Conservation (phyloP, 2,888 invertebrate genomes). For the Seira musarum region DNA sequence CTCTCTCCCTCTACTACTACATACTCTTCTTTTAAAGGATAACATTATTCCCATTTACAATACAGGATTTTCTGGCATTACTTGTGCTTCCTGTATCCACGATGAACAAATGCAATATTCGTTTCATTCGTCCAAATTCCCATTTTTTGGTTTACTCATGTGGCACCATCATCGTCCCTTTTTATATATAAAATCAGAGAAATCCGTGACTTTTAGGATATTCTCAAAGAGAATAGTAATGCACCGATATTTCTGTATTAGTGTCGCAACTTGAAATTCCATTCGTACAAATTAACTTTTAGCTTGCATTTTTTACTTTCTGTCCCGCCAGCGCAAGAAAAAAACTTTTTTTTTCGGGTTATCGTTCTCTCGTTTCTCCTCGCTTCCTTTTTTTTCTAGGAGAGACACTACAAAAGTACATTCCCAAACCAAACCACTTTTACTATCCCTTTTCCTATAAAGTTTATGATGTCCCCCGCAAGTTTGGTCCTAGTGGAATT, state of each 20-base stretch:
- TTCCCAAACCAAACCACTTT: not conserved
- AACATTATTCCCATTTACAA: constrained; percentile 49
- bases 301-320: constrained; percentile 20
- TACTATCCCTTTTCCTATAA: not conserved
- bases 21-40: constrained; percentile 43
- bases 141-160: no score
- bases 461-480: not conserved
- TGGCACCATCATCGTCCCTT: not conserved
- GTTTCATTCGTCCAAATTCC: no score
- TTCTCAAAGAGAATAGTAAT: constrained; percentile 21
- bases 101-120: constrained; percentile 12
- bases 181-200: not conserved
- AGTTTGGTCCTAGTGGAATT: constrained; percentile 19
- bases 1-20: no score
- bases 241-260: constrained; percentile 68
- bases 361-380: constrained; percentile 30
- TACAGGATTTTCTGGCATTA: constrained; percentile 39
- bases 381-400: constrained; percentile 15
- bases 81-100: constrained; percentile 38
- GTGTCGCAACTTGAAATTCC: constrained; percentile 63
- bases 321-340: not conserved
- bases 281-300: constrained; percentile 66
- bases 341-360: constrained; percentile 24
- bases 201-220: not conserved
- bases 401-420: not conserved